These are phyloP conservation scores for Luscinia luscinia DNA, from an alignment of 2,797 vertebrate genomes.

Conservation along the genomic window DNA sequence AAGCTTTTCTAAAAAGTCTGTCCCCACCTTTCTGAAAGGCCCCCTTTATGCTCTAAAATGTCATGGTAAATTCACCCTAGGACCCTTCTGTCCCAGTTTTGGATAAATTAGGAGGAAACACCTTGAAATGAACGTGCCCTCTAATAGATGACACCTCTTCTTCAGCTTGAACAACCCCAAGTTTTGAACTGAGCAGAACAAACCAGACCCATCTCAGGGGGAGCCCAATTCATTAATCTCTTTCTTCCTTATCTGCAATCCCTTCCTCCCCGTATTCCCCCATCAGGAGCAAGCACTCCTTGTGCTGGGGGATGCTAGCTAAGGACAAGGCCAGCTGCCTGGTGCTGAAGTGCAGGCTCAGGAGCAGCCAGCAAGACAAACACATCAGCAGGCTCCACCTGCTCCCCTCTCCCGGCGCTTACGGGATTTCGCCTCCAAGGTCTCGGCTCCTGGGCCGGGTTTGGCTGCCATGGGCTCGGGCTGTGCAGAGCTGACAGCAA, in stretches of 20 bases:
- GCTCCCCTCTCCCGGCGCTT: neutral
- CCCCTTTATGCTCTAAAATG: neutral
- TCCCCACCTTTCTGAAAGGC: neutral
- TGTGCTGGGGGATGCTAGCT: neutral
- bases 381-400: neutral
- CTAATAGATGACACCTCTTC: neutral
- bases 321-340: neutral
- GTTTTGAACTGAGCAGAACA: neutral
- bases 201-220: neutral
- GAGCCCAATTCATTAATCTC: accelerated
- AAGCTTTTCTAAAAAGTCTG: neutral
- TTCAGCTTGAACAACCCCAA: neutral
- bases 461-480: accelerated
- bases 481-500: neutral
- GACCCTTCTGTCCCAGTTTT: neutral
- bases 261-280: accelerated
- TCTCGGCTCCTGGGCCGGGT: neutral
- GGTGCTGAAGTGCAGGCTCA: neutral
- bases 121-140: neutral
- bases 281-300: neutral
- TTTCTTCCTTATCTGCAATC: neutral
- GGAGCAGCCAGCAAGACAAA: neutral
- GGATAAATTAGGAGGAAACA: neutral
- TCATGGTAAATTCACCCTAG: neutral
- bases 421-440: neutral